Evolutionary conservation across 2,797 vertebrate genomes (phyloP).

Genomic region (Chaetodon trifasciatus): DNA sequence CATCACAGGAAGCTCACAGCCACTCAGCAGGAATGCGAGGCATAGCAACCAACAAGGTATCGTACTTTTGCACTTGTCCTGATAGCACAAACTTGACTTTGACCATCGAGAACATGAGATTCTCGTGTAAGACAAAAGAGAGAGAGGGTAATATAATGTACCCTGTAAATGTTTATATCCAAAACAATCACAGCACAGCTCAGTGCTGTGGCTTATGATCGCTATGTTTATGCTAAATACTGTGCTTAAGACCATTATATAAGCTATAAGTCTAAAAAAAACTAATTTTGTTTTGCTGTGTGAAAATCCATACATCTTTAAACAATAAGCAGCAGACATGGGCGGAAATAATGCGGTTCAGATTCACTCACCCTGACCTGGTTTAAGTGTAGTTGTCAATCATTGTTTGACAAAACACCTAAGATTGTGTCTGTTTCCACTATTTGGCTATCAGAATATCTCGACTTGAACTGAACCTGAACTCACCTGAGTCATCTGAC

Average conservation of each 20-base stretch:
- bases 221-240: conserved; percentile 50
- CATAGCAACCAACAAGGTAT: conserved; percentile 60
- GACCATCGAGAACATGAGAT: background rate
- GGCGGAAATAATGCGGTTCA: background rate
- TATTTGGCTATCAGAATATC: conserved; percentile 40
- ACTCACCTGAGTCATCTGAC: conserved; percentile 17
- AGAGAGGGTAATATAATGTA: conserved; percentile 11
- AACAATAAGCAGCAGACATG: conserved; percentile 17
- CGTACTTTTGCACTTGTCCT: conserved; percentile 18
- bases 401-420: conserved; percentile 21
- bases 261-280: conserved; percentile 21
- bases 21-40: conserved; percentile 48
- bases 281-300: conserved; percentile 27
- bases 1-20: conserved; percentile 33
- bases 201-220: background rate
- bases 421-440: conserved; percentile 27
- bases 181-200: conserved; percentile 54
- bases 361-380: conserved; percentile 17
- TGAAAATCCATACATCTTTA: conserved; percentile 23
- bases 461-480: conserved; percentile 13
- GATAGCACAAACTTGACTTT: conserved; percentile 24
- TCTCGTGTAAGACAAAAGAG: conserved; percentile 16
- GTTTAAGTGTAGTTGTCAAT: conserved; percentile 36
- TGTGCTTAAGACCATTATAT: conserved; percentile 11
- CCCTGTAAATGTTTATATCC: conserved; percentile 46